Evolutionary conservation across 1,140 invertebrate genomes (phyloP).

Genomic region (Leguminivora glycinivorella): DNA sequence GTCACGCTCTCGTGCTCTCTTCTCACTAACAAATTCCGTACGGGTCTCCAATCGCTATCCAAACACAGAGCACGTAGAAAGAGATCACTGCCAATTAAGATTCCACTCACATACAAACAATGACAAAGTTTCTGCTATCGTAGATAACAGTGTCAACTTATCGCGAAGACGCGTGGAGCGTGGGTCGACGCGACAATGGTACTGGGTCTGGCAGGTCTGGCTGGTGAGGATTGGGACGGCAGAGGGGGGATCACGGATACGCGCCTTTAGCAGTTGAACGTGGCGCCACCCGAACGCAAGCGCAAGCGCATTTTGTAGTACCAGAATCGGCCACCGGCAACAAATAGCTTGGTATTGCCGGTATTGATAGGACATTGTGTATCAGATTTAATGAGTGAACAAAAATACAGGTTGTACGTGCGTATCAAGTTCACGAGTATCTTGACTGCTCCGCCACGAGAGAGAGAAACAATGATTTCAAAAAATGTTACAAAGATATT

Average conservation of each 20-base stretch:
- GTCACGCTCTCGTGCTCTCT: neutral
- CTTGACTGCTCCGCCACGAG: neutral
- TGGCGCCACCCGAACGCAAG: neutral
- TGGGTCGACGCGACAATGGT: neutral
- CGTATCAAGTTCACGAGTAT: neutral
- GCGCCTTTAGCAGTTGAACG: neutral
- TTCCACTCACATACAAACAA: slow-evolving; percentile 3
- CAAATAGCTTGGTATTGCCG: neutral
- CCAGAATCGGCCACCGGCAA: neutral
- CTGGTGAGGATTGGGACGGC: neutral
- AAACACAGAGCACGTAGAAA: neutral
- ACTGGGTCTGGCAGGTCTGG: neutral
- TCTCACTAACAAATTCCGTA: neutral
- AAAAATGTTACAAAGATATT: neutral
- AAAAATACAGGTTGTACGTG: neutral
- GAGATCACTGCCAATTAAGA: neutral
- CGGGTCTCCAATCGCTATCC: neutral
- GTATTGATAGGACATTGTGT: neutral
- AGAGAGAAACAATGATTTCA: neutral
- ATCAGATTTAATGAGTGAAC: neutral
- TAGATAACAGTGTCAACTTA: neutral
- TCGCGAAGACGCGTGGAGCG: neutral
- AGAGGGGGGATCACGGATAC: neutral
- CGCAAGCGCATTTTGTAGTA: neutral
- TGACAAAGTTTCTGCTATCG: neutral